Conservation (phyloP, 2,888 invertebrate species). For the Drosophila birchii region DNA sequence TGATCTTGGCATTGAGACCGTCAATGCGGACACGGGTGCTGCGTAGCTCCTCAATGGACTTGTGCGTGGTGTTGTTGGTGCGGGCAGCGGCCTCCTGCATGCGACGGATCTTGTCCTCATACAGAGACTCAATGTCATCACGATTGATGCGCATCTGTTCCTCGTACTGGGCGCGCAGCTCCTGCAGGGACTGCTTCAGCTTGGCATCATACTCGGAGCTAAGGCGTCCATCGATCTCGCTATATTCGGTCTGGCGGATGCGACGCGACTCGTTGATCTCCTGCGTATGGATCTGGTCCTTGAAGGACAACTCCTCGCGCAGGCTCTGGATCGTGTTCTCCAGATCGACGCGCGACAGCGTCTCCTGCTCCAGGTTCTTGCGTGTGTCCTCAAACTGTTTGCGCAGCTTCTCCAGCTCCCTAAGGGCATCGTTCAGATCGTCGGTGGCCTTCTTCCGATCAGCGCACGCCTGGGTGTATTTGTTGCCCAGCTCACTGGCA, state of each 20-base stretch:
- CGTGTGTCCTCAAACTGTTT: constrained; percentile 92
- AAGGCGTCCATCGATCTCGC: constrained; percentile 96
- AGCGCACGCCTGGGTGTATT: constrained; percentile 90
- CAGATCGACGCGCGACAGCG: constrained; percentile 95
- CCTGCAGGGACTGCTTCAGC: constrained; percentile 94
- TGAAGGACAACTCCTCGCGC: constrained; percentile 96
- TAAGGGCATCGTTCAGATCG: constrained; percentile 91
- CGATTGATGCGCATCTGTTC: constrained; percentile 94
- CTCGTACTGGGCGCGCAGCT: constrained; percentile 96
- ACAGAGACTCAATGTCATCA: constrained; percentile 93
- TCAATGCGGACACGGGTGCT: constrained; percentile 92
- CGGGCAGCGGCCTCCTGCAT: constrained; percentile 90
- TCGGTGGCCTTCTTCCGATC: constrained; percentile 92
- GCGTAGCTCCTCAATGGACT: constrained; percentile 92
- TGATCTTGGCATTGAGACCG: constrained; percentile 89
- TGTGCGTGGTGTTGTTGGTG: constrained; percentile 89
- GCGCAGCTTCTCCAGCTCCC: constrained; percentile 90
- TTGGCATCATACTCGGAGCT: constrained; percentile 97
- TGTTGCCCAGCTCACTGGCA: constrained; percentile 88
- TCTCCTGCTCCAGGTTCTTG: constrained; percentile 96
- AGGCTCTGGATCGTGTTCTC: constrained; percentile 96
- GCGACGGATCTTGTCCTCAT: constrained; percentile 89
- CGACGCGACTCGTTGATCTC: constrained; percentile 94
- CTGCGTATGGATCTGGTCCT: constrained; percentile 93
- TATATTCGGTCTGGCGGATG: constrained; percentile 94